Base-by-base conservation (phyloP, 2,797 vertebrate genomes). In the Decapterus maruadsi region DNA sequence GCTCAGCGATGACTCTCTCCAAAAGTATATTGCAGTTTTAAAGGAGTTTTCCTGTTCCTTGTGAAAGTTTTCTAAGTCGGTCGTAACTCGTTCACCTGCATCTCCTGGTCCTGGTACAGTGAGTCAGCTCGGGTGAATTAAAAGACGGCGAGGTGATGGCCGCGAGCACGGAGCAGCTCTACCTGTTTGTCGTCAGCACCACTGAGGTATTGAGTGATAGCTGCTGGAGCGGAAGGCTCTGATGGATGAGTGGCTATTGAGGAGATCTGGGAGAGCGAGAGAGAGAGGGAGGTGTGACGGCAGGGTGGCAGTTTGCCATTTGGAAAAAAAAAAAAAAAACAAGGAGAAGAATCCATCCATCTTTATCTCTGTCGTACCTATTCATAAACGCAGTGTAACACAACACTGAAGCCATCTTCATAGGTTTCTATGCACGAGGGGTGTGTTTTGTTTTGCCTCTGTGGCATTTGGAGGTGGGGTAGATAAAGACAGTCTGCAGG, bases 171-270 rank as follows among this genome's bases (percentile, higher is more conserved):
- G 72, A 69, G 54, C 61, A 2, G 50, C 20, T 12, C 2, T 36
- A 64, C 64, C 71, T 72, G 77, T 83, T 86, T 85, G 78, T 88
- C 83, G 87, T 81, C 75, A 68, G 79, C 85, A 78, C 85, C 66
- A 17, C 81, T 63, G 85, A 84, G 78, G 58, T 90, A 93, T 92
- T 87, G 93, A 93, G 87, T 92, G 92, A 89, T 87, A 60, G 60
- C 80, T 80, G 84, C 83, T 90, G 85, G 77, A 89, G 89, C 66
- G 72, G 87, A 92, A 91, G 85, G 80, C 77, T 80, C 85, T 87
- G 91, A 91, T 76, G 84, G 86, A 92, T 85, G 86, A 85, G 77
- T 48, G 83, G 78, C 74, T 75, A 71, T 51, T 72, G 80, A 77
- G 72, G 78, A 84, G 81, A 83, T 75, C 71, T 70, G 78, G n/a